Conservation (phyloP, 2,797 vertebrate species). For the Limosa lapponica region DNA sequence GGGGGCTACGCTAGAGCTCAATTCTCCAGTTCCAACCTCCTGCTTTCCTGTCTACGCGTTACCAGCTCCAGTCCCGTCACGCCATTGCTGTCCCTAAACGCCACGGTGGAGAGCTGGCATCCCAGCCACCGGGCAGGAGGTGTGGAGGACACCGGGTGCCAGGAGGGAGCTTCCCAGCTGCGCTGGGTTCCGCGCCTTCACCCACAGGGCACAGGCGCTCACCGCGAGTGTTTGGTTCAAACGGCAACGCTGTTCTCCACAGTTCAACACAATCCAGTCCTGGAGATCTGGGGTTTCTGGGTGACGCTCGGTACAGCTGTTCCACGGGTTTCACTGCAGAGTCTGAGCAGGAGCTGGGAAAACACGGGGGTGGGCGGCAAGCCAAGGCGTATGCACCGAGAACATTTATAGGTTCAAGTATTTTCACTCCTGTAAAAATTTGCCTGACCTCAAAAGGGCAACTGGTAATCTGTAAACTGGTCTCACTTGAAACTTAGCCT, state of each 20-base stretch:
- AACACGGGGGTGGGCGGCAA: neutral
- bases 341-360: neutral
- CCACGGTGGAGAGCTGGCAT: neutral
- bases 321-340: neutral
- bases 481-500: neutral
- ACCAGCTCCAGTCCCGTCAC: neutral
- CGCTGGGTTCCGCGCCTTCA: neutral
- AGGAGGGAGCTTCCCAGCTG: neutral
- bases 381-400: neutral
- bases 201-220: neutral
- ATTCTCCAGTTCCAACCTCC: neutral
- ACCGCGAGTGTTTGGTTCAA: neutral
- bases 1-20: neutral
- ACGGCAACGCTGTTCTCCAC: accelerated
- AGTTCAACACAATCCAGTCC: neutral
- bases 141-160: neutral
- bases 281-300: neutral
- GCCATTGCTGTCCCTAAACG: neutral
- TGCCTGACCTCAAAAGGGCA: neutral
- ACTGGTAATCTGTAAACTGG: neutral
- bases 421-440: neutral
- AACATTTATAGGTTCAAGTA: neutral
- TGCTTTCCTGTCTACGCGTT: accelerated
- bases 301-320: neutral
- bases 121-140: neutral